phyloP scores from a whole-genome alignment of 2,113 vertebrate species.

The Mesitornis unicolor region DNA sequence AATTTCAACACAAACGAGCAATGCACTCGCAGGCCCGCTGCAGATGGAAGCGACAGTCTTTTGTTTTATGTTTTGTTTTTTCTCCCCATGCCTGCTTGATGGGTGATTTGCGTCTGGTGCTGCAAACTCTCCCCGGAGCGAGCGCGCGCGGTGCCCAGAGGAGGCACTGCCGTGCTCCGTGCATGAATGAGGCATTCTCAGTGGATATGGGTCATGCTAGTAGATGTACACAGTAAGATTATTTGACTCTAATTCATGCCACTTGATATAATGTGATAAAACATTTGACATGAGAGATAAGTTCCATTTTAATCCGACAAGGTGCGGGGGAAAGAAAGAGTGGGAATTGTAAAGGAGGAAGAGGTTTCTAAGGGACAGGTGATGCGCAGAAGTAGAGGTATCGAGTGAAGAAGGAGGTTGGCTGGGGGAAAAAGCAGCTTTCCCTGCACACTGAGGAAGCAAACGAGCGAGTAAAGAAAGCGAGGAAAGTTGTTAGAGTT shows the following conservation, averaged over 20 bases:
- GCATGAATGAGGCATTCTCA: conserved; percentile 92
- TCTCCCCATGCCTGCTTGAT: conserved; percentile 78
- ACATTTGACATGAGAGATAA: conserved; percentile 99
- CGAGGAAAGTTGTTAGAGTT: conserved; percentile 52
- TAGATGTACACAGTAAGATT: conserved; percentile 99
- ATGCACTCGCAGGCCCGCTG: conserved; percentile 49
- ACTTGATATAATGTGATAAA: conserved; percentile 99
- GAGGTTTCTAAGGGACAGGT: conserved; percentile 53
- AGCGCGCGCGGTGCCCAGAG: conserved; percentile 80
- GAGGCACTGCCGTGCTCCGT: conserved; percentile 75
- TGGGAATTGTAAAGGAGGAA: conserved; percentile 68
- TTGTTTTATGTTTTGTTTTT: conserved; percentile 64
- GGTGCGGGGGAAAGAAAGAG: conserved; percentile 75
- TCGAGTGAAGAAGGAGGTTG: conserved; percentile 38
- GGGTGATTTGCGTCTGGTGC: conserved; percentile 75
- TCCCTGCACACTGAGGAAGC: conserved; percentile 73
- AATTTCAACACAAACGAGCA: conserved; percentile 65
- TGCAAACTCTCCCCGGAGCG: conserved; percentile 82
- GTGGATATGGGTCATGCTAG: conserved; percentile 99
- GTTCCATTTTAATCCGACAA: conserved; percentile 92
- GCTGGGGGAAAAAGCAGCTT: conserved; percentile 50
- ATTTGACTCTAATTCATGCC: conserved; percentile 99
- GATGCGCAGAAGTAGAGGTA: conserved; percentile 46
- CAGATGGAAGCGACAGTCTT: conserved; percentile 64
- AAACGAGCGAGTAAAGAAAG: conserved; percentile 72